Evolutionary conservation across 2,113 vertebrate genomes (phyloP).

Genomic region (Hystrix brachyura): DNA sequence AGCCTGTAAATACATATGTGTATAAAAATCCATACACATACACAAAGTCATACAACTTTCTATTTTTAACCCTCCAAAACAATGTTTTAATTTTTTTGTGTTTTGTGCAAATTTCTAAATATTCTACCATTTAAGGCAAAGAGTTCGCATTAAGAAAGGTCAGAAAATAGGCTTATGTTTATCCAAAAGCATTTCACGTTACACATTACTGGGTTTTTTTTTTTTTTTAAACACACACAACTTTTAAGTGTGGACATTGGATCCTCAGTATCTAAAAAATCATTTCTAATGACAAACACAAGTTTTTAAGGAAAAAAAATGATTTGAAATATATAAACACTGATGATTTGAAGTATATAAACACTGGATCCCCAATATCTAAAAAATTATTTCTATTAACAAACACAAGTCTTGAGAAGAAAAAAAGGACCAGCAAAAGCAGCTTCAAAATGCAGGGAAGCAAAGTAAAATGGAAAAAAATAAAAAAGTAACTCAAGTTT

Average conservation of each 20-base stretch:
- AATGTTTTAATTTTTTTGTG: constrained; percentile 80
- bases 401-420: constrained; percentile 83
- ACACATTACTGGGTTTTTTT: constrained; percentile 66
- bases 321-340: constrained; percentile 75
- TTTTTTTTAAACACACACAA: constrained; percentile 80
- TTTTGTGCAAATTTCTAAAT: constrained; percentile 93
- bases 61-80: constrained; percentile 89
- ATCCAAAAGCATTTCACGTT: constrained; percentile 82
- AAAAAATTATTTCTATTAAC: constrained; percentile 81
- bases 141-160: constrained; percentile 87
- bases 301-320: constrained; percentile 69
- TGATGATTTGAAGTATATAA: constrained; percentile 72
- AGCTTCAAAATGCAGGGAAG: constrained; percentile 83
- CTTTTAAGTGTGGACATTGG: constrained; percentile 73
- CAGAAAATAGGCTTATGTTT: constrained; percentile 84
- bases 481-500: constrained; percentile 81
- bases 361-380: constrained; percentile 76
- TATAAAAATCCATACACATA: constrained; percentile 35
- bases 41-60: constrained; percentile 74
- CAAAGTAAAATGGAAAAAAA: constrained; percentile 68
- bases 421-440: constrained; percentile 84
- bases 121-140: constrained; percentile 88
- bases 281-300: constrained; percentile 76
- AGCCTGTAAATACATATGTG: constrained; percentile 63
- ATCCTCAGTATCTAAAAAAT: constrained; percentile 77